Evolutionary conservation across 1,140 invertebrate genomes (phyloP).

Genomic region (Cyclargus thomasi): DNA sequence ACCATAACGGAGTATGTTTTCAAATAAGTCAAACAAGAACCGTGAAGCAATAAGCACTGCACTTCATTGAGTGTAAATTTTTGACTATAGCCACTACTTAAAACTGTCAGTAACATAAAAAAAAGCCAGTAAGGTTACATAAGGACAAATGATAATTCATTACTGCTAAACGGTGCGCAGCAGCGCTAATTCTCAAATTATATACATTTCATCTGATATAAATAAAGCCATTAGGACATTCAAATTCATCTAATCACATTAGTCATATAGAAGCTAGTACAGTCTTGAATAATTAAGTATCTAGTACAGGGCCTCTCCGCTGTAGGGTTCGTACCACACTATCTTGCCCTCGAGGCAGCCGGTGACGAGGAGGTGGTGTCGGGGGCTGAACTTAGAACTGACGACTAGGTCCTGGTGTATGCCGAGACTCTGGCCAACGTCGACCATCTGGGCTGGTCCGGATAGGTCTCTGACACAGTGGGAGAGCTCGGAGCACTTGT

Average conservation of each 20-base stretch:
- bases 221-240: background rate
- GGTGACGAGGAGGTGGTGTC: conserved; percentile 88
- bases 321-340: conserved; percentile 89
- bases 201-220: background rate
- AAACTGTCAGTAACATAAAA: background rate
- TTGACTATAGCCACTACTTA: background rate
- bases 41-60: no score
- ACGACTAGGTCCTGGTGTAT: conserved; percentile 91
- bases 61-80: no score
- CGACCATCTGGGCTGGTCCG: conserved; percentile 63
- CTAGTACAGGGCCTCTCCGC: conserved; percentile 52
- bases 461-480: conserved; percentile 76
- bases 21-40: no score
- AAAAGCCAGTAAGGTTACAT: background rate
- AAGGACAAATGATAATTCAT: conserved; percentile 6
- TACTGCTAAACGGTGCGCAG: background rate
- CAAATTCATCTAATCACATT: background rate
- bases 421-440: conserved; percentile 80
- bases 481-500: conserved; percentile 86
- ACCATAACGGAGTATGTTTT: no score
- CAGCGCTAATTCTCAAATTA: background rate
- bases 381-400: conserved; percentile 92
- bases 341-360: conserved; percentile 92
- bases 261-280: conserved; percentile 2
- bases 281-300: conserved; percentile 33